These are phyloP conservation scores for Drosophila rufa DNA, from an alignment of 1,140 invertebrate species.

Conservation along the genomic window DNA sequence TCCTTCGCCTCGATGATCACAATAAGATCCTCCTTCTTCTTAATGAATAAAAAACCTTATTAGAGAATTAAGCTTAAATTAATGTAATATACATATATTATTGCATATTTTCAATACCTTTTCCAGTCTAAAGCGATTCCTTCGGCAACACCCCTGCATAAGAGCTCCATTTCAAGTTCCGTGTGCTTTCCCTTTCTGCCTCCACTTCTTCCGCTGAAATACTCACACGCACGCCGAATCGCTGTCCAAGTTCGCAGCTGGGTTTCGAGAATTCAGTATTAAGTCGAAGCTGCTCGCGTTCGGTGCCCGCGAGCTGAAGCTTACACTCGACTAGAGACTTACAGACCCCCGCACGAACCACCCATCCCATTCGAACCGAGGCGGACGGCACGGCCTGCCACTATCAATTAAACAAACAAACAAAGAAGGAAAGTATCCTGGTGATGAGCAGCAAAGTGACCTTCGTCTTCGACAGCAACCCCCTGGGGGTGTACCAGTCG, in stretches of 20 bases:
- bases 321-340: neutral
- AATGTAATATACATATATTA: too few species aligned
- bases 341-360: neutral
- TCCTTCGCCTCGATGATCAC: too few species aligned
- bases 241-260: neutral
- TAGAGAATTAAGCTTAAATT: too few species aligned
- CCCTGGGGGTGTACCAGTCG: slow-evolving; percentile 86
- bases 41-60: too few species aligned
- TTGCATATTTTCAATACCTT: too few species aligned
- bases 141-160: too few species aligned
- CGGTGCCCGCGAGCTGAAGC: slow-evolving; percentile 32
- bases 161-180: neutral
- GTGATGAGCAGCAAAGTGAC: slow-evolving; percentile 84
- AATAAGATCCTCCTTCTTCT: too few species aligned
- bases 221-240: neutral
- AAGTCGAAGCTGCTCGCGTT: slow-evolving; percentile 54
- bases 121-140: too few species aligned
- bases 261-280: slow-evolving; percentile 54
- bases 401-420: slow-evolving; percentile 30
- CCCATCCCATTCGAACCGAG: neutral
- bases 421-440: neutral
- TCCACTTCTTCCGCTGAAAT: neutral
- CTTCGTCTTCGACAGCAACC: slow-evolving; percentile 86
- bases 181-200: slow-evolving; percentile 17
- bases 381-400: slow-evolving; percentile 14